Evolutionary conservation across 1,140 invertebrate genomes (phyloP).

Genomic region (Gyrodactylus salaris): DNA sequence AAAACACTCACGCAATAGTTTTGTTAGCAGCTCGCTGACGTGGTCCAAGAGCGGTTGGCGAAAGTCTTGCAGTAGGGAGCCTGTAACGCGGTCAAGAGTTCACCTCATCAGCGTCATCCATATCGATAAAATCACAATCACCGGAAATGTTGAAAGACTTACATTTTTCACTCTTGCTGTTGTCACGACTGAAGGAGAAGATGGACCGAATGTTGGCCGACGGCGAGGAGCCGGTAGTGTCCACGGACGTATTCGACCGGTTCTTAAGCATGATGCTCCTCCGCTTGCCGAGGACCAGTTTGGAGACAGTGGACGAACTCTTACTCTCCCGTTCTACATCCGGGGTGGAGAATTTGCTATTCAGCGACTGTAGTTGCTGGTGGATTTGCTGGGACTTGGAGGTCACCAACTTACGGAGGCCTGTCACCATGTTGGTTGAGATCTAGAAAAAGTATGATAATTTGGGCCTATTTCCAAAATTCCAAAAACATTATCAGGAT

Average conservation of each 20-base stretch:
- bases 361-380: background rate
- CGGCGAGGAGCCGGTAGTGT: background rate
- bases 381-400: background rate
- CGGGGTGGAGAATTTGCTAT: background rate
- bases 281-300: background rate
- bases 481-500: too few relatives aligned
- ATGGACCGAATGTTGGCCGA: background rate
- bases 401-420: background rate
- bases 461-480: too few relatives aligned
- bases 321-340: background rate
- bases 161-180: background rate
- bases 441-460: too few relatives aligned
- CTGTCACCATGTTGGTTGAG: background rate
- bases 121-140: background rate
- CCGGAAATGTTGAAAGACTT: background rate
- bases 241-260: background rate
- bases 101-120: background rate
- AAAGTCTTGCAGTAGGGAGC: too few relatives aligned
- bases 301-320: background rate
- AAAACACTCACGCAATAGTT: too few relatives aligned
- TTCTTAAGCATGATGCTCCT: background rate
- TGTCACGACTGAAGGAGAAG: background rate
- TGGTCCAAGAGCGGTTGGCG: too few relatives aligned
- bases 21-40: too few relatives aligned
- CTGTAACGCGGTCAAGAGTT: too few relatives aligned